phyloP scores from a whole-genome alignment of 23 tunicate genomes.

The Aplidium turbinatum region DNA sequence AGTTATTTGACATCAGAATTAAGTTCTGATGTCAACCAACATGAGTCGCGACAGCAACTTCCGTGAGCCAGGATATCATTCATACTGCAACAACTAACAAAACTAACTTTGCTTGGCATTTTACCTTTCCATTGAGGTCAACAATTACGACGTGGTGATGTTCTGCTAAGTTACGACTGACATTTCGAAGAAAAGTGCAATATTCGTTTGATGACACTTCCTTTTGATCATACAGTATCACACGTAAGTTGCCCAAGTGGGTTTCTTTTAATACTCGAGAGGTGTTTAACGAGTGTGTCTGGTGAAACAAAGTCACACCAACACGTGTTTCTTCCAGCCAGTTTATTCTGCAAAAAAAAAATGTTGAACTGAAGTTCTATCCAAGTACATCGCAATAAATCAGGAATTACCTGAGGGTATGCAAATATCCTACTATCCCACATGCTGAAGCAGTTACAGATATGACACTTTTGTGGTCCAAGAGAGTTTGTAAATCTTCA shows the following conservation, averaged over 20 bases:
- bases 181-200: slow-evolving; percentile 6
- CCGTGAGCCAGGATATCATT: too few relatives aligned
- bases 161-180: background rate
- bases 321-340: background rate
- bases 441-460: background rate
- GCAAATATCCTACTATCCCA: slow-evolving; percentile 11
- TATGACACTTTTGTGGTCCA: too few relatives aligned
- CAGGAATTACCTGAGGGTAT: slow-evolving; percentile 8
- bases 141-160: slow-evolving; percentile 19
- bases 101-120: too few relatives aligned
- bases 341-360: slow-evolving; percentile 18
- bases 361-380: background rate
- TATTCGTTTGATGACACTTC: slow-evolving; percentile 1
- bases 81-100: too few relatives aligned
- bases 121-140: slow-evolving; percentile 32
- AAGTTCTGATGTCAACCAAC: too few relatives aligned
- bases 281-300: background rate
- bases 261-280: background rate
- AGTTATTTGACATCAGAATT: too few relatives aligned
- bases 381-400: background rate
- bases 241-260: background rate
- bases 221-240: background rate
- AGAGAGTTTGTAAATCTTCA: too few relatives aligned
- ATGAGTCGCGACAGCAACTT: too few relatives aligned
- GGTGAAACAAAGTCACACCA: slow-evolving; percentile 28